phyloP scores from a whole-genome alignment of 2,113 vertebrate species.

The Plecturocebus donacophilus region DNA sequence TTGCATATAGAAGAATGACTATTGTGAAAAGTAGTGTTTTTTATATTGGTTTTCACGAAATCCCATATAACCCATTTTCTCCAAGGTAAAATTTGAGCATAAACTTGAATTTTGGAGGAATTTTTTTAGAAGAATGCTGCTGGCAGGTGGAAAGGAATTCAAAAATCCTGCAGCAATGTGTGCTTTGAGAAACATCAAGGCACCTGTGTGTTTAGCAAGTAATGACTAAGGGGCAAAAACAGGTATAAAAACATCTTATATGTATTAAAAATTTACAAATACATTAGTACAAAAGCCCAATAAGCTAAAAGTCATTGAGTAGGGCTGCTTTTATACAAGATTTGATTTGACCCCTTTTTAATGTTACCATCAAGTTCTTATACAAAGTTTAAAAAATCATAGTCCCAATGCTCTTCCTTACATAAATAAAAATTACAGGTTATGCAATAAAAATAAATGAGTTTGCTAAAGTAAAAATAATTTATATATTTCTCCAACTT shows the following conservation, averaged over 20 bases:
- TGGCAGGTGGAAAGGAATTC: neutral
- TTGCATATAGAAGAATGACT: neutral
- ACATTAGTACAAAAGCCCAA: neutral
- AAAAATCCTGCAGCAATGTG: neutral
- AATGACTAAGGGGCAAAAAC: neutral
- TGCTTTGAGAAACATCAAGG: neutral
- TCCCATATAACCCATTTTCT: accelerated
- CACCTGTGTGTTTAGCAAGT: neutral
- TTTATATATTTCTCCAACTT: neutral
- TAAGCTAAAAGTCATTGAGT: neutral
- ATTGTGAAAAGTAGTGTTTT: neutral
- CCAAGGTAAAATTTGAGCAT: neutral
- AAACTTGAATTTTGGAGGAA: neutral
- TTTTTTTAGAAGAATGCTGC: neutral
- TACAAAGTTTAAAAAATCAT: neutral
- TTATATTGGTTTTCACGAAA: neutral
- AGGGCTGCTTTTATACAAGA: neutral
- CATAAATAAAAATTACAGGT: neutral
- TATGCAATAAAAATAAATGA: neutral
- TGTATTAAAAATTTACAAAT: neutral
- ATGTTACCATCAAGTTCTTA: neutral
- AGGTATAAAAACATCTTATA: neutral
- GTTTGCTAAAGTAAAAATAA: neutral
- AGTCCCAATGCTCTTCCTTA: neutral
- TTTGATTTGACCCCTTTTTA: neutral